Evolutionary conservation across 2,113 vertebrate species (phyloP).

Genomic region (Chitala chitala): DNA sequence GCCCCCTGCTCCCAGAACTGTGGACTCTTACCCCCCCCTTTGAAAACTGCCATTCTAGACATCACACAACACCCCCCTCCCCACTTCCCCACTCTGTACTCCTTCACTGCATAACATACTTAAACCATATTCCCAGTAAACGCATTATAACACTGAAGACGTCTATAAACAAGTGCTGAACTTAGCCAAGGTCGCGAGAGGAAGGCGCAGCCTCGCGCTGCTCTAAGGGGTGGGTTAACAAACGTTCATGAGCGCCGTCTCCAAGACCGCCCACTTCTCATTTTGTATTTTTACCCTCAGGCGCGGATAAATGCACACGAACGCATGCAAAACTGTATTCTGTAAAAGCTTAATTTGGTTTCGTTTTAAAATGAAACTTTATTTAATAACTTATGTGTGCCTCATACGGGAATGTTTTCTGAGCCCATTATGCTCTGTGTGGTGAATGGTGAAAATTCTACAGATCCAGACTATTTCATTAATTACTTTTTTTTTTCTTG

Average conservation of each 20-base stretch:
- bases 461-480: slow-evolving; percentile 29
- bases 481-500: slow-evolving; percentile 44
- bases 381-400: slow-evolving; percentile 83
- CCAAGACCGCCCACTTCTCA: neutral
- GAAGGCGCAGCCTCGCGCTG: neutral
- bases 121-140: slow-evolving; percentile 74
- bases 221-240: neutral
- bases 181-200: neutral
- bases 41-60: slow-evolving; percentile 13
- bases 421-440: slow-evolving; percentile 73
- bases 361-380: slow-evolving; percentile 72
- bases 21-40: neutral
- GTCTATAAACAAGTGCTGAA: slow-evolving; percentile 6
- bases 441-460: slow-evolving; percentile 67
- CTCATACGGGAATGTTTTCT: slow-evolving; percentile 63
- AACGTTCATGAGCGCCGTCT: neutral
- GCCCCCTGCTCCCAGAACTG: slow-evolving; percentile 26
- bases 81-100: no score
- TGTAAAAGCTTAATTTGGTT: slow-evolving; percentile 74
- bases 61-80: slow-evolving; percentile 48
- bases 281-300: slow-evolving; percentile 56
- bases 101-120: slow-evolving; percentile 68
- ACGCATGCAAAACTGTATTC: slow-evolving; percentile 72
- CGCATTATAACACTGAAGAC: slow-evolving; percentile 49
- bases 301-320: slow-evolving; percentile 65